These are phyloP conservation scores for Propsilocerus akamusi DNA, from an alignment of 1,140 invertebrate species.

Conservation along the genomic window DNA sequence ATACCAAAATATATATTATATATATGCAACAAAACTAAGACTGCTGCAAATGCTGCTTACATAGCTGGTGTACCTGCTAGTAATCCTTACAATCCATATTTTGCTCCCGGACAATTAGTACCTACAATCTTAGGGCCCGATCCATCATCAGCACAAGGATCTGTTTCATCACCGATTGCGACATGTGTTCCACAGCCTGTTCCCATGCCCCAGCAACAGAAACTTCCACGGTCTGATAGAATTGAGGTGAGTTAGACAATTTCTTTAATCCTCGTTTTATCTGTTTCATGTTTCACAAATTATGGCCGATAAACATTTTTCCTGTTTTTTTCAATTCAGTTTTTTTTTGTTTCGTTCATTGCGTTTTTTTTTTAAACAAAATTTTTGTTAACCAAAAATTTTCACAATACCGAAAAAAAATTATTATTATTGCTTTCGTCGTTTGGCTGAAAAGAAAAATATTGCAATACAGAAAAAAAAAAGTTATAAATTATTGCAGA, in stretches of 20 bases:
- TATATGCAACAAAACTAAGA: conserved; percentile 10
- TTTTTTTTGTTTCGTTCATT: background rate
- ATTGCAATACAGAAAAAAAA: no score
- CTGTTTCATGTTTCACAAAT: background rate
- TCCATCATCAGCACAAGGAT: conserved; percentile 32
- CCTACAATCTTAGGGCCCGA: conserved; percentile 67
- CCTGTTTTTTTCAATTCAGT: background rate
- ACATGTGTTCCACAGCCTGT: conserved; percentile 66
- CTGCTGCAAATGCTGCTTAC: conserved; percentile 65
- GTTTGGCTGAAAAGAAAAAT: background rate
- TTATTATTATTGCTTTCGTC: background rate
- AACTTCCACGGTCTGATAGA: conserved; percentile 83
- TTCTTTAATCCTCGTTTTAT: background rate
- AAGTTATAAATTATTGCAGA: no score
- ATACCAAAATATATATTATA: conserved; percentile 16
- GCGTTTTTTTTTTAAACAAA: no score
- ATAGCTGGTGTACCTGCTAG: conserved; percentile 65
- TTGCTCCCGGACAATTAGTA: conserved; percentile 70
- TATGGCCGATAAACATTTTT: background rate
- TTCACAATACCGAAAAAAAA: background rate
- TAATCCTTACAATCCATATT: conserved; percentile 74
- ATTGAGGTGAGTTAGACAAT: conserved; percentile 78
- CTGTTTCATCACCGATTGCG: conserved; percentile 49
- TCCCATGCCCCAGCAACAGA: conserved; percentile 60
- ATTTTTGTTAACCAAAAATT: no score